These are phyloP conservation scores for Sterrhoptilus dennistouni DNA, from an alignment of 2,113 vertebrate genomes.

Conservation along the genomic window DNA sequence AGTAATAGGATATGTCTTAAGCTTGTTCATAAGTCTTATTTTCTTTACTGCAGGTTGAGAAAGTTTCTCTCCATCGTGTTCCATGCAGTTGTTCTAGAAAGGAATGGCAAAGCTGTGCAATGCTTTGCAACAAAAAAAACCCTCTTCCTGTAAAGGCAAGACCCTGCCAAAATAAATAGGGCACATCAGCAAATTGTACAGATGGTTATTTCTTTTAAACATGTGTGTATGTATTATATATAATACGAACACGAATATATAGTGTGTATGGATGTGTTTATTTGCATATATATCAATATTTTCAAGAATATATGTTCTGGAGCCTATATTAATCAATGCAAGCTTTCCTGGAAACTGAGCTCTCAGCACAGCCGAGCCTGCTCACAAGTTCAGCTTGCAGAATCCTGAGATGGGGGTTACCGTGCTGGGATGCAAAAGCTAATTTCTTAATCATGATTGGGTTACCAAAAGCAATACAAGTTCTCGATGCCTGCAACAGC, in stretches of 20 bases:
- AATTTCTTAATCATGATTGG: constrained; percentile 54
- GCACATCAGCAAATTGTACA: constrained; percentile 2
- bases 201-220: background rate
- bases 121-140: background rate
- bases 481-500: background rate
- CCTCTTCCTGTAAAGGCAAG: constrained; percentile 34
- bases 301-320: background rate
- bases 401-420: background rate
- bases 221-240: accelerated
- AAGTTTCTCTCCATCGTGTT: constrained; percentile 4
- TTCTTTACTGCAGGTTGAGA: constrained; percentile 69
- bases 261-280: too few species aligned
- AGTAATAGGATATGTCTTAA: constrained; percentile 88
- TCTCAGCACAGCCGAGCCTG: background rate
- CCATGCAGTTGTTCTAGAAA: constrained; percentile 50
- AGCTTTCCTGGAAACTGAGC: background rate
- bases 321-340: background rate
- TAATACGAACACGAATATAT: background rate
- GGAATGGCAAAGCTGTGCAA: background rate
- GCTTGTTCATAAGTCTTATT: constrained; percentile 57
- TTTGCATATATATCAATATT: background rate
- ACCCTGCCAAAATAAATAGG: constrained; percentile 55
- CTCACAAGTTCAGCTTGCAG: background rate
- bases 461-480: constrained; percentile 26
- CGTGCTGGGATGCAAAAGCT: background rate